A percentile compares a stretch with the other conserved stretches of the same genome.
Evolutionary conservation across 2,888 invertebrate genomes (phyloP).

Genomic region (Drosophila neotestacea): DNA sequence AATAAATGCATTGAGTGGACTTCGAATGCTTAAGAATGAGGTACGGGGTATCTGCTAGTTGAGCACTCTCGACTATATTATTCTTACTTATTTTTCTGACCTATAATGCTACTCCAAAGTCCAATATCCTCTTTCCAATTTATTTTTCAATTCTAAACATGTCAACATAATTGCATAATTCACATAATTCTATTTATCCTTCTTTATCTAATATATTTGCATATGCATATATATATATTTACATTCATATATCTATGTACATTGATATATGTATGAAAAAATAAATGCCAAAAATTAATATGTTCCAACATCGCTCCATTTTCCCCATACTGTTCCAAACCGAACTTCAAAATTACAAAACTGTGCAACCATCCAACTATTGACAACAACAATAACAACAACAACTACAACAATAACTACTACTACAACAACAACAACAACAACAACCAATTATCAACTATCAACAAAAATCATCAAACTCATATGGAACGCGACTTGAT

Average conservation of each 20-base stretch:
- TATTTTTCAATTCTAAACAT: constrained; percentile 37
- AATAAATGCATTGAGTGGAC: neutral
- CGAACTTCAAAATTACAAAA: constrained; percentile 62
- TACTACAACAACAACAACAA: constrained; percentile 49
- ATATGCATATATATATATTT: constrained; percentile 21
- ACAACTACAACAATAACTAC: constrained; percentile 46
- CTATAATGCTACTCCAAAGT: constrained; percentile 16
- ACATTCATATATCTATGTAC: constrained; percentile 14
- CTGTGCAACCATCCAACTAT: constrained; percentile 52
- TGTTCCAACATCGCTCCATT: constrained; percentile 70
- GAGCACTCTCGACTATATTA: constrained; percentile 41
- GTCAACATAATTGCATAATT: constrained; percentile 63
- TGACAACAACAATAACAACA: constrained; percentile 55
- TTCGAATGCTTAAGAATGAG: constrained; percentile 6
- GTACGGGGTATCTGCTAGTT: constrained; percentile 55
- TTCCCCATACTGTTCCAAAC: constrained; percentile 58
- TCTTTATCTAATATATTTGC: constrained; percentile 39
- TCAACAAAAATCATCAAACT: constrained; percentile 64
- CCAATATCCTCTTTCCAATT: constrained; percentile 3
- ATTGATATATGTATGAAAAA: constrained; percentile 30
- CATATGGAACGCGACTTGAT: constrained; percentile 67
- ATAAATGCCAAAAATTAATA: constrained; percentile 57
- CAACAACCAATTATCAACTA: constrained; percentile 37
- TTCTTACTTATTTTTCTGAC: constrained; percentile 21
- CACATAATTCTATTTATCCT: constrained; percentile 61